Evolutionary conservation across 1,140 invertebrate genomes (phyloP).

Genomic region (Streblospio benedicti): DNA sequence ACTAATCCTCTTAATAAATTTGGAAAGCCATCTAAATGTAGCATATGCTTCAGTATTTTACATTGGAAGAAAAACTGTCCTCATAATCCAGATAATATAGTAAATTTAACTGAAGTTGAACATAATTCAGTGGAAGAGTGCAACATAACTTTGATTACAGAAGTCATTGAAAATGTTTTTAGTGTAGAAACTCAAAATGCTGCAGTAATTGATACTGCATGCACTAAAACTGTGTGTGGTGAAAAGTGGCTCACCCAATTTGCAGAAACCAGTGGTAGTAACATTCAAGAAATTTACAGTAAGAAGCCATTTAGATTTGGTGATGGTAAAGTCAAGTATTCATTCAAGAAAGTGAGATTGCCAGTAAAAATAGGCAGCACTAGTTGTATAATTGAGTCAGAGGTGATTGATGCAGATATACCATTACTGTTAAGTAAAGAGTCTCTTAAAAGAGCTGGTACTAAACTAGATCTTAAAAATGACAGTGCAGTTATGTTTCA

Average conservation of each 20-base stretch:
- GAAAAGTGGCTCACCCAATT: constrained; percentile 7
- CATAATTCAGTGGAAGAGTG: constrained; percentile 7
- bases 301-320: constrained; percentile 19
- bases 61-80: constrained; percentile 9
- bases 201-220: constrained; percentile 19
- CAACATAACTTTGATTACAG: constrained; percentile 15
- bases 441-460: constrained; percentile 14
- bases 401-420: constrained; percentile 18
- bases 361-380: constrained; percentile 19
- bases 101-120: background rate
- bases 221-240: constrained; percentile 10
- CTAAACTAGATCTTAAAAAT: constrained; percentile 16
- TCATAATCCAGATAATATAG: constrained; percentile 1
- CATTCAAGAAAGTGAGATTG: constrained; percentile 13
- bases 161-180: constrained; percentile 12
- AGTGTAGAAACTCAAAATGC: constrained; percentile 13
- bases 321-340: constrained; percentile 16
- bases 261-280: background rate
- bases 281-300: background rate
- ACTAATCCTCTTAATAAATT: constrained; percentile 1
- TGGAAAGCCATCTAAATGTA: background rate
- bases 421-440: constrained; percentile 20
- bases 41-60: background rate
- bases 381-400: constrained; percentile 17
- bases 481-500: constrained; percentile 17